Evolutionary conservation across 2,888 invertebrate species (phyloP).

Genomic region (Alitta virens): DNA sequence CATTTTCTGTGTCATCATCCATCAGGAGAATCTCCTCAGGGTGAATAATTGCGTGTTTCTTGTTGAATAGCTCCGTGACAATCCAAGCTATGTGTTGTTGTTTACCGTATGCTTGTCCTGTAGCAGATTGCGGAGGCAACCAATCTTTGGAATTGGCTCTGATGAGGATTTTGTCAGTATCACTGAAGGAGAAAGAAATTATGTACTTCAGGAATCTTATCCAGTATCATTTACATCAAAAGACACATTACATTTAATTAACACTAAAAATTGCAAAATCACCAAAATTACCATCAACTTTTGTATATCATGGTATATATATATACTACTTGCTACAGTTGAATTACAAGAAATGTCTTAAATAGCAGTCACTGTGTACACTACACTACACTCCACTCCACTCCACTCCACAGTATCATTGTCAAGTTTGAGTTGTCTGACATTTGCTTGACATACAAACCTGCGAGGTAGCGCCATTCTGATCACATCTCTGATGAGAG

Average conservation of each 20-base stretch:
- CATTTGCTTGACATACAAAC: too few species aligned
- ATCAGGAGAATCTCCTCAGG: slow-evolving; percentile 41
- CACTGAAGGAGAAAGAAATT: slow-evolving; percentile 28
- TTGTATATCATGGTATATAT: too few species aligned
- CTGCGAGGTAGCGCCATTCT: slow-evolving; percentile 20
- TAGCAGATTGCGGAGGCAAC: slow-evolving; percentile 22
- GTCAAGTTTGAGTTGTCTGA: too few species aligned
- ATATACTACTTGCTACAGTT: too few species aligned
- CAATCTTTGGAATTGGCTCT: slow-evolving; percentile 45
- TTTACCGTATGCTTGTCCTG: slow-evolving; percentile 33
- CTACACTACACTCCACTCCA: too few species aligned
- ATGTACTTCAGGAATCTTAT: neutral
- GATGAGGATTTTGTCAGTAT: slow-evolving; percentile 39
- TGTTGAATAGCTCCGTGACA: slow-evolving; percentile 39
- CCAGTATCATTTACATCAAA: too few species aligned
- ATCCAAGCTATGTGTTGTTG: slow-evolving; percentile 45
- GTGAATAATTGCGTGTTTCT: slow-evolving; percentile 36
- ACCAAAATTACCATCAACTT: too few species aligned
- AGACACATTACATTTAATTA: too few species aligned
- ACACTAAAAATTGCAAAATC: too few species aligned
- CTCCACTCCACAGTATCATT: too few species aligned
- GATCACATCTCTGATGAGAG: slow-evolving; percentile 44
- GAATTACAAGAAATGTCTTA: too few species aligned
- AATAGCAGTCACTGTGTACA: too few species aligned
- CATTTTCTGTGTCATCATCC: slow-evolving; percentile 45